These are phyloP conservation scores for Delphinapterus leucas DNA, from an alignment of 2,113 vertebrate species.

Conservation along the genomic window DNA sequence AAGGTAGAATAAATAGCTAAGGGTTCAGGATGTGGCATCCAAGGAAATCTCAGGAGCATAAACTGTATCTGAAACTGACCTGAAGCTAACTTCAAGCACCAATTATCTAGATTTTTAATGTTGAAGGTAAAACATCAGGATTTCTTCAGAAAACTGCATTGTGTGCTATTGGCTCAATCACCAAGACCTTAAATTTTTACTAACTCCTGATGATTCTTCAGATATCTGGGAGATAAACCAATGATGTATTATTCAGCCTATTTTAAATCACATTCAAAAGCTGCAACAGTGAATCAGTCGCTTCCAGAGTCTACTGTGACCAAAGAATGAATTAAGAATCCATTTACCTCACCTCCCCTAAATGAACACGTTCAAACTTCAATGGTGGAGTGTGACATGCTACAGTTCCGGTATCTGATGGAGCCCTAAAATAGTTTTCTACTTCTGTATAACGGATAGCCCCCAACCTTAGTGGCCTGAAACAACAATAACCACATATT, in stretches of 20 bases:
- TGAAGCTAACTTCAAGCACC: not conserved
- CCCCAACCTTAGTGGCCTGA: not conserved
- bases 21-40: not conserved
- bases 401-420: not conserved
- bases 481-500: not conserved
- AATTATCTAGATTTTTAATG: not conserved
- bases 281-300: not conserved
- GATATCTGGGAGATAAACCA: not conserved
- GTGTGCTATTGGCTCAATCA: not conserved
- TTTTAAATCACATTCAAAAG: not conserved
- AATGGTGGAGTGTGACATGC: not conserved
- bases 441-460: not conserved
- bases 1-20: not conserved
- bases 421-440: not conserved
- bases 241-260: not conserved
- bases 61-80: not conserved
- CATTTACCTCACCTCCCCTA: not conserved
- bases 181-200: not conserved
- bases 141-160: conserved; percentile 18
- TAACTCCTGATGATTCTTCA: not conserved
- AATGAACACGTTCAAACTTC: not conserved
- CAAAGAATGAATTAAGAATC: not conserved
- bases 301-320: not conserved
- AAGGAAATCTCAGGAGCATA: not conserved
- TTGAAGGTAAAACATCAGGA: not conserved